Conservation (phyloP, 2,888 invertebrate species). For the Amblyjoppa proteus region DNA sequence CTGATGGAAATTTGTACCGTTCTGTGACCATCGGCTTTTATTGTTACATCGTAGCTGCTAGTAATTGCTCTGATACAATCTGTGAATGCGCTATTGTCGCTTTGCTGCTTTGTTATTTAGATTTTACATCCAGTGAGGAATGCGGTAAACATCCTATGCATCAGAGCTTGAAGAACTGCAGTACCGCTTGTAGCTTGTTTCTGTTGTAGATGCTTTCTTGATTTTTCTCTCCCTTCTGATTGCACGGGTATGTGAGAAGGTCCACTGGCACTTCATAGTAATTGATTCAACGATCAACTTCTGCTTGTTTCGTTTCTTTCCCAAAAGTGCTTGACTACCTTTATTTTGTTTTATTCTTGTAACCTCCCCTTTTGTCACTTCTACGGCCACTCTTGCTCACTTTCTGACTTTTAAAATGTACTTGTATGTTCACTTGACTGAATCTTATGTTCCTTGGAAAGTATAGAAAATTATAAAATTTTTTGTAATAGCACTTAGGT, state of each 20-base stretch:
- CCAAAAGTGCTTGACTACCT: no score
- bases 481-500: neutral
- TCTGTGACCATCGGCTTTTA: neutral
- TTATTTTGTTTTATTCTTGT: no score
- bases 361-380: neutral
- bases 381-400: no score
- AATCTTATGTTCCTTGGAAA: neutral
- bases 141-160: neutral
- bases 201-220: neutral
- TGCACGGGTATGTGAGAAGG: neutral
- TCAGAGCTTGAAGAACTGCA: neutral
- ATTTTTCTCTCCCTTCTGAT: neutral
- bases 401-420: neutral
- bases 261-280: neutral
- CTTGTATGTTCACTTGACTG: neutral
- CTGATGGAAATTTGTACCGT: neutral
- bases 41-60: neutral
- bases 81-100: neutral
- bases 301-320: neutral
- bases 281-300: neutral
- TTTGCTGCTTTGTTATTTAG: neutral
- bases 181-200: neutral
- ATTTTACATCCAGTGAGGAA: neutral
- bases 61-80: slow-evolving; percentile 2
- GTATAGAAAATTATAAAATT: neutral